Evolutionary conservation across 2,888 invertebrate genomes (phyloP), one percentile per base, ranked within the genome.

Genomic region (Stenoptilia bipunctidactyla): DNA sequence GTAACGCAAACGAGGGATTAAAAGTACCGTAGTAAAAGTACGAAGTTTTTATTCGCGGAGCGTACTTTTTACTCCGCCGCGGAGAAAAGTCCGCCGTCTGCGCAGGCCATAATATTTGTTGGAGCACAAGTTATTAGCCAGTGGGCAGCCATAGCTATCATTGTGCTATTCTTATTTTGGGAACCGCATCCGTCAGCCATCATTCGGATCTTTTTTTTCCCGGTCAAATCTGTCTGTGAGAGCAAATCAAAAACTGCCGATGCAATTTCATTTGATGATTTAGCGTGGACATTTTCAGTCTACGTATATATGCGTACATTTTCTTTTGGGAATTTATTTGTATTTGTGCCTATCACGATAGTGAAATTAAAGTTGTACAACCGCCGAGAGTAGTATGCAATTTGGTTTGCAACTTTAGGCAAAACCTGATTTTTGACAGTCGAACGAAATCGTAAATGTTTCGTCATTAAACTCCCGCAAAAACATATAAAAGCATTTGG

Each of bases 81-180:
- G n/a, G n/a, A n/a, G n/a, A n/a, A n/a, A n/a, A n/a, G n/a, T n/a
- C n/a, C n/a, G n/a, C n/a, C n/a, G n/a, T n/a, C n/a, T n/a, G n/a
- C n/a, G n/a, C n/a, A n/a, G n/a, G 39, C 40, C 14, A 39, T 46
- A 10, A 46, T 27, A 27, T 36, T 15, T 34, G 8, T 25, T n/a
- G 45, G 45, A 5, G 48, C 45, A 42, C 20, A 36, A 38, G 2
- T 40, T 35, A 42, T 43, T 42, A 48, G 34, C 45, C 49, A 49
- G n/a, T 47, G 9, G 27, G 42, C 42, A 45, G 27, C 39, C 48
- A 50, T 47, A 15, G 46, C 41, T 13, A 51, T 45, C 44, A 51
- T 43, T 35, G 39, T 42, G 14, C 38, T 41, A 41, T 41, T 45
- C 35, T 47, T 47, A 27, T 47, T 47, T 33, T 47, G 47, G 2